phyloP scores from a whole-genome alignment of 2,113 vertebrate species.

The Cynopterus brachyotis region DNA sequence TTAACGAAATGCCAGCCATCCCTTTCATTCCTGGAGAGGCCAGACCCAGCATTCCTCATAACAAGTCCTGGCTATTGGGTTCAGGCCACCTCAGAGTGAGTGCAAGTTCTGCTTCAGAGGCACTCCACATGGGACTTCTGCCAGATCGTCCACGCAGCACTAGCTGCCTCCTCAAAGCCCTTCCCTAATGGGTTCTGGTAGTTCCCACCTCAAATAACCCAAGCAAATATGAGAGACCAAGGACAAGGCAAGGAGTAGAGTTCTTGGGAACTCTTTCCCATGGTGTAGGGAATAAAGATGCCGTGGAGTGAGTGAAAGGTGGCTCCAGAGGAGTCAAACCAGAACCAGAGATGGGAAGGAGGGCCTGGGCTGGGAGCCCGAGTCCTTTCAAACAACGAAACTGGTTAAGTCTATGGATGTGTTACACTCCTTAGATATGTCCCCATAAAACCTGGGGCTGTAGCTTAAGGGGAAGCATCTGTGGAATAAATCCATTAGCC shows the following conservation, averaged over 20 bases:
- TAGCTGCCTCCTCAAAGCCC: neutral
- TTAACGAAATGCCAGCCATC: neutral
- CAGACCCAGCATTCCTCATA: neutral
- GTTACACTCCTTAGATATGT: neutral
- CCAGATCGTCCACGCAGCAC: neutral
- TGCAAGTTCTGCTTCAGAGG: neutral
- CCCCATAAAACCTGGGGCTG: neutral
- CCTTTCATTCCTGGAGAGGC: neutral
- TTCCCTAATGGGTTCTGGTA: neutral
- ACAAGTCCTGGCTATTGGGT: neutral
- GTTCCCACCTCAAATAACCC: neutral
- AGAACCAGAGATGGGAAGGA: neutral
- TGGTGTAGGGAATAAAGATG: neutral
- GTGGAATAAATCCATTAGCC: neutral
- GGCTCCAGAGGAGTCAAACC: neutral
- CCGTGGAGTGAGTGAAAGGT: fast-evolving
- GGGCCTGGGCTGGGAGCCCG: neutral
- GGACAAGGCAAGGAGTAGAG: neutral
- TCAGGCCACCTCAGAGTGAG: neutral
- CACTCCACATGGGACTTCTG: neutral
- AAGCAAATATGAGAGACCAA: fast-evolving
- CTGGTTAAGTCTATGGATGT: neutral
- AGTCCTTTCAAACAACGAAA: neutral
- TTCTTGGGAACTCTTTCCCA: neutral
- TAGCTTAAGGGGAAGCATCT: neutral